phyloP scores from a whole-genome alignment of 1,140 invertebrate species.

The Solenopsis fugax region DNA sequence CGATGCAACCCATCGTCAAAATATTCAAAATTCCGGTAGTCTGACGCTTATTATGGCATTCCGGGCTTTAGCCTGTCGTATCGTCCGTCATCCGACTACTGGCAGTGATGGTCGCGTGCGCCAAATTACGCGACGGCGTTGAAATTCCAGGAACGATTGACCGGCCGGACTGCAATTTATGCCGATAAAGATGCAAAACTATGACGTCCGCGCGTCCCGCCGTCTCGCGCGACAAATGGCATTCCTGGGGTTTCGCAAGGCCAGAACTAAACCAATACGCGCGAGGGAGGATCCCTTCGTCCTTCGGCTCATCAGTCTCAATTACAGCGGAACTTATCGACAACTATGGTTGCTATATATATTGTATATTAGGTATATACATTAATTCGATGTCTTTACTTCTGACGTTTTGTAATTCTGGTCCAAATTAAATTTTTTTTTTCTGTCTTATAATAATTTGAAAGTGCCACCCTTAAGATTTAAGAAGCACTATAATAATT shows the following conservation, averaged over 20 bases:
- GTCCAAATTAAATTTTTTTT: too few species aligned
- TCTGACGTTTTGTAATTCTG: too few species aligned
- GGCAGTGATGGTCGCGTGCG: constrained; percentile 80
- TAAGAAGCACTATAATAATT: too few species aligned
- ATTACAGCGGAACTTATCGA: constrained; percentile 35
- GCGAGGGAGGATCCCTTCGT: constrained; percentile 14
- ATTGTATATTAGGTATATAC: too few species aligned
- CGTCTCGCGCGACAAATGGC: constrained; percentile 72
- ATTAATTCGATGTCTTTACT: too few species aligned
- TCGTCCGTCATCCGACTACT: not conserved
- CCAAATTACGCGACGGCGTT: constrained; percentile 80
- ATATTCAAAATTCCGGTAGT: constrained; percentile 75
- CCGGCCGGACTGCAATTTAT: constrained; percentile 71
- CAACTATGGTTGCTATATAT: too few species aligned
- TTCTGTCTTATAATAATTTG: too few species aligned
- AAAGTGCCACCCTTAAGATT: too few species aligned
- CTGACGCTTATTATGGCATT: constrained; percentile 74
- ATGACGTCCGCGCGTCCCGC: constrained; percentile 69
- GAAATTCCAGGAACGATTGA: constrained; percentile 79
- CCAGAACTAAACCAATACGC: constrained; percentile 58
- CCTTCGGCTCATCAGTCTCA: constrained; percentile 50
- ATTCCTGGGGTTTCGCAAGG: constrained; percentile 63
- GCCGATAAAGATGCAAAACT: constrained; percentile 75
- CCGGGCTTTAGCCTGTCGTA: constrained; percentile 47
- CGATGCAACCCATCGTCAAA: constrained; percentile 56